A percentile compares a stretch with the other conserved stretches of the same genome.
These are phyloP conservation scores for Drosophila ercepeae DNA, from an alignment of 1,140 invertebrate species.

Conservation along the genomic window DNA sequence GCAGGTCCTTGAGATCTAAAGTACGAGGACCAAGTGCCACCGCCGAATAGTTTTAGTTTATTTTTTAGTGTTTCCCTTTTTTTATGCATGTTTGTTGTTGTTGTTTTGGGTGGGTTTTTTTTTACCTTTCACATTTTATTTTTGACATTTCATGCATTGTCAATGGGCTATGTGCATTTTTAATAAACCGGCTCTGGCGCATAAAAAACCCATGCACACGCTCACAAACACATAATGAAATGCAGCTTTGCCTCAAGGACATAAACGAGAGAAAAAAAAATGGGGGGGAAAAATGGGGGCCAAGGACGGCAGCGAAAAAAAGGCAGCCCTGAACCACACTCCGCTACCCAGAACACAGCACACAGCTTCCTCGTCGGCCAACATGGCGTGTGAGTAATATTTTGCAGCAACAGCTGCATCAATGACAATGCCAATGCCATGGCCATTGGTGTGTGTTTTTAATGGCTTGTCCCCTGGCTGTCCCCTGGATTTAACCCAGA, in stretches of 20 bases:
- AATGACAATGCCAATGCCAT: constrained; percentile 55
- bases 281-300: constrained; percentile 15
- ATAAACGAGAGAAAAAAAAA: neutral
- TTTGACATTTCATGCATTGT: constrained; percentile 28
- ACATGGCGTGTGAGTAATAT: constrained; percentile 59
- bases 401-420: constrained; percentile 53
- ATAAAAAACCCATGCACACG: constrained; percentile 23
- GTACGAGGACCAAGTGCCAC: neutral
- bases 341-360: neutral
- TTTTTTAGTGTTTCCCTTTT: neutral
- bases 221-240: constrained; percentile 36
- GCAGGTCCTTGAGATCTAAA: neutral
- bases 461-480: constrained; percentile 40
- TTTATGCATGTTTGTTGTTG: neutral
- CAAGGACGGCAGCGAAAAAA: constrained; percentile 31
- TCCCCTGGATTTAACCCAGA: constrained; percentile 11
- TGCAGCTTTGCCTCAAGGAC: constrained; percentile 43
- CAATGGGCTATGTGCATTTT: constrained; percentile 41
- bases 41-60: constrained; percentile 1
- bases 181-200: constrained; percentile 35
- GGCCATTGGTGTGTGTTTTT: constrained; percentile 35
- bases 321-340: constrained; percentile 23
- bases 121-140: constrained; percentile 5
- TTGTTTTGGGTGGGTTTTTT: neutral
- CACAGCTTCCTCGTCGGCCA: neutral